phyloP scores from a whole-genome alignment of 2,113 vertebrate genomes.

The Crotophaga sulcirostris region DNA sequence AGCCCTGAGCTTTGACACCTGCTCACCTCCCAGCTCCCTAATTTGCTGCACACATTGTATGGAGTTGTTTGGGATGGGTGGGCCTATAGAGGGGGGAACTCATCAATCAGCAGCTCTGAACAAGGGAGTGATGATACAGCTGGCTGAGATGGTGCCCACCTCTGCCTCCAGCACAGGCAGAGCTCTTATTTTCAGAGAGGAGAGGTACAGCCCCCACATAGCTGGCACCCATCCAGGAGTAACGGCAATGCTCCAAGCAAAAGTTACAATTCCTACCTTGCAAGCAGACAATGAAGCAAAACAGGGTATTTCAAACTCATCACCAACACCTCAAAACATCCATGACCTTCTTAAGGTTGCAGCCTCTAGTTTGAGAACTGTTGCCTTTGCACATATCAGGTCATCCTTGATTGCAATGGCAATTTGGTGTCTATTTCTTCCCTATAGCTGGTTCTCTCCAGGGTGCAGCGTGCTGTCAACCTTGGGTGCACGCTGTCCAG shows the following conservation, averaged over 20 bases:
- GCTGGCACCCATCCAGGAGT: not conserved
- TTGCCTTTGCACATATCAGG: not conserved
- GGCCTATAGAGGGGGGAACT: not conserved
- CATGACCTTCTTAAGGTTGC: too few species aligned
- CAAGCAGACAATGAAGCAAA: not conserved
- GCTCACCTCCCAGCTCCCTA: not conserved
- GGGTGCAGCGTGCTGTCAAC: not conserved
- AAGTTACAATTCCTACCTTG: not conserved
- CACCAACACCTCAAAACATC: not conserved
- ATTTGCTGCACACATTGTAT: not conserved
- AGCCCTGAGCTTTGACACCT: not conserved
- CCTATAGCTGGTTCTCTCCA: not conserved
- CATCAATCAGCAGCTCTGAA: not conserved
- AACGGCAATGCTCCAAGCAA: not conserved
- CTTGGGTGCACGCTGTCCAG: not conserved
- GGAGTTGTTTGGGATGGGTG: not conserved
- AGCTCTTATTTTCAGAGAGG: not conserved
- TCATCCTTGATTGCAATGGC: not conserved
- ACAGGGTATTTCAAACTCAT: not conserved
- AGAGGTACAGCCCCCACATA: not conserved
- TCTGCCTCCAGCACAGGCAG: not conserved
- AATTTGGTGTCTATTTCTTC: not conserved
- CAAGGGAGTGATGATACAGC: not conserved
- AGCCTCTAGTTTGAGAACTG: not conserved
- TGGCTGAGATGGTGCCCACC: not conserved